These are phyloP conservation scores for Tolypeutes matacus DNA, from an alignment of 2,797 vertebrate species.

Conservation along the genomic window DNA sequence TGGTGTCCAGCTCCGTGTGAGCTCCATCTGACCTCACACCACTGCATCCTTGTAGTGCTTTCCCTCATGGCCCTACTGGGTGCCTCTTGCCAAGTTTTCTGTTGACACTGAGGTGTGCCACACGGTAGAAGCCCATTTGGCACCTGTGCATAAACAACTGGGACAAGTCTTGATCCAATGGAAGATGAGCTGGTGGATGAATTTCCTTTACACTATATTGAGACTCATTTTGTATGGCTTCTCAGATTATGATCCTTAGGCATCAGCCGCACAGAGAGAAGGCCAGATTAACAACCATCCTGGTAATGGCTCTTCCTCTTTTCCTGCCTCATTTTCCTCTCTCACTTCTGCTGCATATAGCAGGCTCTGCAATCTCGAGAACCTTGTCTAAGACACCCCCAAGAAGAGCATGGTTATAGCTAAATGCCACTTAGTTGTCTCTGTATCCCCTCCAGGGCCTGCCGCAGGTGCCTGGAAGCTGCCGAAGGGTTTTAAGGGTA, in stretches of 20 bases:
- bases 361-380: slow-evolving; percentile 20
- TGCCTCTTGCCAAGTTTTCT: neutral
- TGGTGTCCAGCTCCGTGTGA: neutral
- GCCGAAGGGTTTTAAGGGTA: slow-evolving; percentile 19
- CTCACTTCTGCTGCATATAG: neutral
- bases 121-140: neutral
- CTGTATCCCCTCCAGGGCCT: neutral
- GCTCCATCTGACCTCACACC: neutral
- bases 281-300: slow-evolving; percentile 26
- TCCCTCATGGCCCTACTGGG: neutral
- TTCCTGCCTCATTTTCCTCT: neutral
- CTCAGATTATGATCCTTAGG: slow-evolving; percentile 33
- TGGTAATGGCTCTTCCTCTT: neutral
- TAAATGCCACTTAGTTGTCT: slow-evolving; percentile 31
- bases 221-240: slow-evolving; percentile 48
- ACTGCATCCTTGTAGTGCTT: neutral
- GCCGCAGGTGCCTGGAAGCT: neutral
- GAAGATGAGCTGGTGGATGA: neutral
- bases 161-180: neutral
- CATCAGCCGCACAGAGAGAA: neutral
- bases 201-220: slow-evolving; percentile 3
- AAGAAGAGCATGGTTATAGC: neutral
- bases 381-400: neutral
- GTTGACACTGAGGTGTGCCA: slow-evolving; percentile 13
- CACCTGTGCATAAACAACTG: neutral